Evolutionary conservation across 2,113 vertebrate species (phyloP), one percentile per base, ranked within the genome.

Genomic region (Athene noctua): DNA sequence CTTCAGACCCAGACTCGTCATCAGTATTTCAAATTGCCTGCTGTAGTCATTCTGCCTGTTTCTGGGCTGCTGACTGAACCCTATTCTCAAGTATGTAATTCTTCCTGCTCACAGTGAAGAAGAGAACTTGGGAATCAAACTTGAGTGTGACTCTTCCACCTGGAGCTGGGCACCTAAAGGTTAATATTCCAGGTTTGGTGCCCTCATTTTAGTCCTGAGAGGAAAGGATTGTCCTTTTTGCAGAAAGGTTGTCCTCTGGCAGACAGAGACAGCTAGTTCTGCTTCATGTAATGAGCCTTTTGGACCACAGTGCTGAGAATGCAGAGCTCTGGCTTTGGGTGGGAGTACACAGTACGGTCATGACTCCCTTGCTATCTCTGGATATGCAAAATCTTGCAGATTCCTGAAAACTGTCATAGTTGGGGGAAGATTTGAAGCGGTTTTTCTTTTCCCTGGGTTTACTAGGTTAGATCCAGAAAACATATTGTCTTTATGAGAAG

Each of bases 291-390:
- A n/a, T 78, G 70, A 94, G 44, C 71, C 16, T 55, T 72, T 85
- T 80, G 84, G 80, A 73, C 38, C 83, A 3, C 1, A 25, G 70
- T 47, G 77, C 77, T 72, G 67, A 63, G 80, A 66, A 54, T 47
- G 74, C 68, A 82, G 91, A 85, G 93, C 78, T 91, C 94, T 89
- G 88, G 89, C 80, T 94, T 87, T 85, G 81, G 94, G 68, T 90
- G 73, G 80, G 84, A 94, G 78, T 65, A 29, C 29, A 9, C 70
- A 54, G 4, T 20, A 61, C 0, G 11, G 73, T 88, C 63, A 30
- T 88, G 93, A 87, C 84, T 97, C 87, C 89, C 29, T 51, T 81
- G 47, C 84, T 94, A 3, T 87, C 93, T 95, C 84, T 91, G 80
- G 70, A 51, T 95, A 61, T 95, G 91, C 92, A 92, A 85, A 91